Evolutionary conservation across 2,797 vertebrate species (phyloP), one percentile per base, ranked within the genome.

Genomic region (Acrossocheilus wenchowensis): DNA sequence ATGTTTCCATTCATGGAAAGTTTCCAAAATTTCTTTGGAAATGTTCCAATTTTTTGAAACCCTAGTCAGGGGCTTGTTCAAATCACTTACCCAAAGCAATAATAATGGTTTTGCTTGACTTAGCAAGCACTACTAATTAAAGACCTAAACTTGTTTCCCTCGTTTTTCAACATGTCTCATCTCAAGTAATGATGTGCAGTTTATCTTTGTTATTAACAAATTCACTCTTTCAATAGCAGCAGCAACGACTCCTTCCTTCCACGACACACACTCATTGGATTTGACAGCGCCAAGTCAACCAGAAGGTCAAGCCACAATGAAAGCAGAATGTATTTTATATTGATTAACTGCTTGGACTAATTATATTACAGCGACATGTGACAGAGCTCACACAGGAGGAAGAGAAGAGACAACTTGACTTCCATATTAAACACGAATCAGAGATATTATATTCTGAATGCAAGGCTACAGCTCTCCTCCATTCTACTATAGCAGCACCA

Each of bases 281-380:
- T 26, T 81, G 75, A 80, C 82, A 81, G 68, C 14, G 5, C 74
- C 57, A 10, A 34, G 45, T 74, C 78, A 41, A 57, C 23, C 82
- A 84, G 69, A 87, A 85, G 78, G 86, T 87, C 82, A 78, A 36
- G 78, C 68, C 43, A 82, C 60, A 78, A 71, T 81, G 34, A 78
- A 74, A 34, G 23, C 68, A 71, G 62, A 48, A 60, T 26, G 50
- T 45, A 45, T 82, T 79, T 78, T 39, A 81, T 81, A 90, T 78
- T 78, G 83, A 85, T 72, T 83, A 85, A 85, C 82, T 60, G 79
- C 64, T 79, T 39, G 64, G 69, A 73, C 64, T 86, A 81, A 88
- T 85, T 74, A 64, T 72, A 81, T 90, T 86, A 87, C 75, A 68
- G 69, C 6, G 69, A 57, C 57, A 81, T 68, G 82, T 54, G 68